Conservation (phyloP, 2,888 invertebrate species). For the Chrysopilus asiliformis region DNA sequence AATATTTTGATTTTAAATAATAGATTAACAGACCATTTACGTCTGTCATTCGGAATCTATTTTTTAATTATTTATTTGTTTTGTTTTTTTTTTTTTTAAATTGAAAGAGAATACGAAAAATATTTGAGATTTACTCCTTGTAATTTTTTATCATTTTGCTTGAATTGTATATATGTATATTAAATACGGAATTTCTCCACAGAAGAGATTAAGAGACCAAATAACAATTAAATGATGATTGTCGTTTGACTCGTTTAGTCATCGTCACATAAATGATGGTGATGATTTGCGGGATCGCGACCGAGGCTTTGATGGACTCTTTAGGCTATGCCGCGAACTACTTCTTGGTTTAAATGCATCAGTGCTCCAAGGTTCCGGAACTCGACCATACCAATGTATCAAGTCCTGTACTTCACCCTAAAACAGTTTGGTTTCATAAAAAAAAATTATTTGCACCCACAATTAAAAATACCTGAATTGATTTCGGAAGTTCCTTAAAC, state of each 20-base stretch:
- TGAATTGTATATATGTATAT: no score
- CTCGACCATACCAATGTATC: slow-evolving; percentile 31
- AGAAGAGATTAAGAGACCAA: no score
- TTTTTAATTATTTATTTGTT: no score
- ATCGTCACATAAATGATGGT: slow-evolving; percentile 29
- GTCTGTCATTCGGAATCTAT: no score
- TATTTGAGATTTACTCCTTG: no score
- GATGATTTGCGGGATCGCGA: slow-evolving; percentile 30
- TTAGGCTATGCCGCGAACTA: slow-evolving; percentile 24
- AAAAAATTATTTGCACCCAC: background rate
- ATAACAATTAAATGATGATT: slow-evolving; percentile 11
- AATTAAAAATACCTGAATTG: slow-evolving; percentile 25
- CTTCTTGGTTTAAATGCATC: slow-evolving; percentile 20
- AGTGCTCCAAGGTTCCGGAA: slow-evolving; percentile 28
- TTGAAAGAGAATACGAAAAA: no score
- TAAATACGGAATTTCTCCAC: no score
- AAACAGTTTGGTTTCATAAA: background rate
- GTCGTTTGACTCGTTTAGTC: slow-evolving; percentile 10
- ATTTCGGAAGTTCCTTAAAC: slow-evolving; percentile 27
- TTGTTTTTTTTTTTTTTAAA: no score
- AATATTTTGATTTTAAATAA: no score
- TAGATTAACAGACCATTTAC: no score
- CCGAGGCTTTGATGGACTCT: slow-evolving; percentile 28
- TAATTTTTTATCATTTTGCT: no score
- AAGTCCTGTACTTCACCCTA: slow-evolving; percentile 30